Conservation (phyloP, 1,140 invertebrate genomes). For the Gryllus bimaculatus region DNA sequence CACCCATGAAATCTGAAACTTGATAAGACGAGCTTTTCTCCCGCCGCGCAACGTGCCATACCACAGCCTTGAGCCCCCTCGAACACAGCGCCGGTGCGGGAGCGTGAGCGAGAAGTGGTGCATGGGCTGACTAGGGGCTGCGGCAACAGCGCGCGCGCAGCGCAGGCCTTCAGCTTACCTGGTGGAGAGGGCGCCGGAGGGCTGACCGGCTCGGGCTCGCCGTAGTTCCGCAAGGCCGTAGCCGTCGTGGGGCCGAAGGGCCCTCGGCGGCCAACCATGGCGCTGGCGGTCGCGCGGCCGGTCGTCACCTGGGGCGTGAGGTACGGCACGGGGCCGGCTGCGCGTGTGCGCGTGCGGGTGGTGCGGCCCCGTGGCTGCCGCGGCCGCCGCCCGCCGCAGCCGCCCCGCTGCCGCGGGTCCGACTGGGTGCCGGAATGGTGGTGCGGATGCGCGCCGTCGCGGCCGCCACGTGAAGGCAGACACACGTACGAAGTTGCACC, state of each 20-base stretch:
- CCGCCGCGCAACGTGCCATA: conserved; percentile 28
- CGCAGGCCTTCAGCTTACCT: conserved; percentile 42
- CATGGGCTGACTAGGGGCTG: conserved; percentile 42
- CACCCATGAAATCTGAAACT: conserved; percentile 34
- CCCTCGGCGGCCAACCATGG: conserved; percentile 52
- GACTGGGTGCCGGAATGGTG: conserved; percentile 55
- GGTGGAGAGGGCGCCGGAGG: conserved; percentile 67
- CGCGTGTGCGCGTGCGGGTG: conserved; percentile 39
- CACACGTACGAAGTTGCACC: background rate
- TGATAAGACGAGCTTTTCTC: conserved; percentile 29
- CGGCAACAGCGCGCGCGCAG: too few species aligned
- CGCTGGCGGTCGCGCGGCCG: conserved; percentile 48
- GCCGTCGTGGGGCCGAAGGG: conserved; percentile 56
- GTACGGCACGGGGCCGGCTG: conserved; percentile 46
- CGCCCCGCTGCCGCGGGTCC: conserved; percentile 18
- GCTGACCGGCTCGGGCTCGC: conserved; percentile 58
- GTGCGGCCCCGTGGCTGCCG: conserved; percentile 49
- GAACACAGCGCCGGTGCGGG: conserved; percentile 22
- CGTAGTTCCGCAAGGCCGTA: conserved; percentile 67
- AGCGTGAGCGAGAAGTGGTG: conserved; percentile 27
- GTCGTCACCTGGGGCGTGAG: conserved; percentile 55
- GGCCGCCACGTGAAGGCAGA: conserved; percentile 34
- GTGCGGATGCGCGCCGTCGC: conserved; percentile 45
- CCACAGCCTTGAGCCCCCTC: too few species aligned
- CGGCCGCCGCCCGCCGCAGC: conserved; percentile 33